phyloP scores from a whole-genome alignment of 2,113 vertebrate species.

The Hydrolagus affinis region DNA sequence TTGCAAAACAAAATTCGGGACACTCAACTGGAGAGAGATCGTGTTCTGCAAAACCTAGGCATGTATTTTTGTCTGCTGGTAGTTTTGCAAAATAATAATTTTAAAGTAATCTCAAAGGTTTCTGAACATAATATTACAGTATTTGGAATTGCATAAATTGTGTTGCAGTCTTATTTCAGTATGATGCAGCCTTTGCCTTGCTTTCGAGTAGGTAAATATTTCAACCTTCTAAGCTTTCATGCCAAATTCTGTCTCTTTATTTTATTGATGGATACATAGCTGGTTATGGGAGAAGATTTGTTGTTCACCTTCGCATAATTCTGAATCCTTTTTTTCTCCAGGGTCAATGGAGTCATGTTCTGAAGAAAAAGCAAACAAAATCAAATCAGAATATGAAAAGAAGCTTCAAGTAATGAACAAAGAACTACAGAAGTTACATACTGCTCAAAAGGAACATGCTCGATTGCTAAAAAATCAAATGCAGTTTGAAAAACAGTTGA shows the following conservation, averaged over 20 bases:
- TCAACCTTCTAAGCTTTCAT: too few relatives aligned
- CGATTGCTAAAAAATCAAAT: slow-evolving; percentile 90
- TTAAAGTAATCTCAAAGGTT: background rate
- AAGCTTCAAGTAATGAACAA: slow-evolving; percentile 94
- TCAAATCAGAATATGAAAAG: slow-evolving; percentile 85
- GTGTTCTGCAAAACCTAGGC: slow-evolving; percentile 94
- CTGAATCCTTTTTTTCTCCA: slow-evolving; percentile 40
- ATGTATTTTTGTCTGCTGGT: slow-evolving; percentile 35
- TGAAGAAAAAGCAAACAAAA: slow-evolving; percentile 91
- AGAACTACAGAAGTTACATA: slow-evolving; percentile 86
- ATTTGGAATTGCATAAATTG: background rate
- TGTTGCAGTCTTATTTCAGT: background rate
- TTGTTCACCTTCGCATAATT: background rate
- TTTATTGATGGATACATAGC: background rate
- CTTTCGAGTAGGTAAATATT: background rate
- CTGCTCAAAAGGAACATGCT: slow-evolving; percentile 88
- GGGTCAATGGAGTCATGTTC: slow-evolving; percentile 85
- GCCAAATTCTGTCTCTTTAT: too few relatives aligned
- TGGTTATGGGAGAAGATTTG: background rate
- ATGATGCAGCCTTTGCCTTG: background rate
- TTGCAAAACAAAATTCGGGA: slow-evolving; percentile 92
- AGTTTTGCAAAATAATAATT: background rate
- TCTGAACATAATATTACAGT: background rate
- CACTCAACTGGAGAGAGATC: slow-evolving; percentile 92
- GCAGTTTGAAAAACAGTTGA: slow-evolving; percentile 93